Evolutionary conservation across 1,140 invertebrate genomes (phyloP).

Genomic region (Globodera rostochiensis): DNA sequence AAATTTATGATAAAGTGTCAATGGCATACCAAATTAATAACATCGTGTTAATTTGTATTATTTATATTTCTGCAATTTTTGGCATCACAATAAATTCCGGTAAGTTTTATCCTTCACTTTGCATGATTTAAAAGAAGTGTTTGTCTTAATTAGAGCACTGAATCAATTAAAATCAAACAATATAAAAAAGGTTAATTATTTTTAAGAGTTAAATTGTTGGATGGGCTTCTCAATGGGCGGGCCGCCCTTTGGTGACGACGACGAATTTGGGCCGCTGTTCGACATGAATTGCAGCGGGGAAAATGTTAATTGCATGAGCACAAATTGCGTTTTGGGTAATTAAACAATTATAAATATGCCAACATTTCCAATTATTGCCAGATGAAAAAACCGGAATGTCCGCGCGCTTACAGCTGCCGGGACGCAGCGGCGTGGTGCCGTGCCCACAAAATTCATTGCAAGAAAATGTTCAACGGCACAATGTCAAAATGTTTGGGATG

Average conservation of each 20-base stretch:
- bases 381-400: not conserved
- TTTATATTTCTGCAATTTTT: too few species aligned
- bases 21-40: too few species aligned
- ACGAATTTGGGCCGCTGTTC: not conserved
- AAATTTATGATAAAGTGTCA: too few species aligned
- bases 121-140: too few species aligned
- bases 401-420: not conserved
- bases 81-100: too few species aligned
- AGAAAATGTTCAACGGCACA: not conserved
- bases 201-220: not conserved
- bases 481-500: not conserved
- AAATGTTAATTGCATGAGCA: not conserved
- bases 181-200: not conserved
- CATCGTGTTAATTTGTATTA: too few species aligned
- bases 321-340: not conserved
- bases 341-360: not conserved
- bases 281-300: not conserved
- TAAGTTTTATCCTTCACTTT: too few species aligned
- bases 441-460: not conserved
- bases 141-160: not conserved
- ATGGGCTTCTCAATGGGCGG: not conserved
- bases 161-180: too few species aligned
- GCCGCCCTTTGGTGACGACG: not conserved
- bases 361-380: not conserved
- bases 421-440: not conserved